Percentiles rank a stretch among this genome's conserved stretches.
Conservation (phyloP, 2,888 invertebrate species). For the Nasonovia ribisnigri region DNA sequence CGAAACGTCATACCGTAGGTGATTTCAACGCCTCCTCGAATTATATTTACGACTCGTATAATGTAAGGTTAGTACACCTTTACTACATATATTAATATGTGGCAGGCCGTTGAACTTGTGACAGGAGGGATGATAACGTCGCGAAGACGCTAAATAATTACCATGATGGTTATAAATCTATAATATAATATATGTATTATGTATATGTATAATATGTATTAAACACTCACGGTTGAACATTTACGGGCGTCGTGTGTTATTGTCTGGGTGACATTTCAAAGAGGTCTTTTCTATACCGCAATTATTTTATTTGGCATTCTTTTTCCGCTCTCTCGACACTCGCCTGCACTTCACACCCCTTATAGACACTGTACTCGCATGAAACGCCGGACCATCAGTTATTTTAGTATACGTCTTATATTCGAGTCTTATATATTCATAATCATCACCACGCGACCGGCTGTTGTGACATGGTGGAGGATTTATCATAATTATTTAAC, state of each 20-base stretch:
- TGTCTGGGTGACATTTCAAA: not conserved
- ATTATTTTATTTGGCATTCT: not conserved
- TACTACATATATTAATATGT: not conserved
- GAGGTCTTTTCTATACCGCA: not conserved
- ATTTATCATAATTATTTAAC: not conserved
- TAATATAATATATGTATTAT: not conserved
- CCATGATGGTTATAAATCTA: not conserved
- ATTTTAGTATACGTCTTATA: not conserved
- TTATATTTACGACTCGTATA: not conserved
- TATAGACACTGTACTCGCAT: not conserved
- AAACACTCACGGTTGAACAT: not conserved
- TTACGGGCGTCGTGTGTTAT: not conserved
- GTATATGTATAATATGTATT: not conserved
- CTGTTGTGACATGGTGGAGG: too few species aligned
- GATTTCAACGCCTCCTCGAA: not conserved
- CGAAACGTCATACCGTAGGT: not conserved
- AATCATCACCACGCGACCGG: not conserved
- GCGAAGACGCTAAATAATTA: not conserved
- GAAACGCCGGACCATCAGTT: not conserved
- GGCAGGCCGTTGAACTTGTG: not conserved
- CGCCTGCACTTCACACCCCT: not conserved
- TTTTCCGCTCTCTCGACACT: not conserved
- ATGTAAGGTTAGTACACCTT: not conserved
- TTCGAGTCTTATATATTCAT: too few species aligned
- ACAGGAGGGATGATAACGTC: not conserved